These are phyloP conservation scores for Eurytoma adleriae DNA, from an alignment of 2,888 invertebrate species.

Conservation along the genomic window DNA sequence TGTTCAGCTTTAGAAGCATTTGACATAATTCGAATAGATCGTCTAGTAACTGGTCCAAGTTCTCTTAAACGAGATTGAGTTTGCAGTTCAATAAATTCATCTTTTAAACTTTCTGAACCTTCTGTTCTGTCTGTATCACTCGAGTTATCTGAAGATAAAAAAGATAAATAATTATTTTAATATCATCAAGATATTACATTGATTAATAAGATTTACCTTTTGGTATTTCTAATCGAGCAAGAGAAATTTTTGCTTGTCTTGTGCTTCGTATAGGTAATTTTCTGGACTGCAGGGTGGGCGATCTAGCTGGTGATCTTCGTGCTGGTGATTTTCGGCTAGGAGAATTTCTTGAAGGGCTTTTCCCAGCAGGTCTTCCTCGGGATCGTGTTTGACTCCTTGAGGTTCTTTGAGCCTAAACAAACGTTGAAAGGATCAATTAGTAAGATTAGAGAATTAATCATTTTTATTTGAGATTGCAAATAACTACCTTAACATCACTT, in stretches of 20 bases:
- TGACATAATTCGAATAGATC: conserved; percentile 67
- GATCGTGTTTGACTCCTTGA: conserved; percentile 65
- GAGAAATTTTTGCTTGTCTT: conserved; percentile 65
- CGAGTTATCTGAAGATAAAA: conserved; percentile 50
- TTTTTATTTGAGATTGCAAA: neutral
- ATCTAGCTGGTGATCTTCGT: conserved; percentile 63
- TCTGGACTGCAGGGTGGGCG: conserved; percentile 57
- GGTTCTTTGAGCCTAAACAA: conserved; percentile 62
- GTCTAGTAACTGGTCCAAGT: conserved; percentile 62
- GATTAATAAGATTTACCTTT: conserved; percentile 58
- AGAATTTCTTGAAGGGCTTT: conserved; percentile 61
- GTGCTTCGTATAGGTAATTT: conserved; percentile 61
- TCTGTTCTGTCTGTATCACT: conserved; percentile 62
- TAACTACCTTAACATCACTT: conserved; percentile 66
- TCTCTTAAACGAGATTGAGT: conserved; percentile 66
- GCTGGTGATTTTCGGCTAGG: conserved; percentile 64
- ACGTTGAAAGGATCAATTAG: neutral
- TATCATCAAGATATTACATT: too few relatives aligned
- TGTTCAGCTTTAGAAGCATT: conserved; percentile 63
- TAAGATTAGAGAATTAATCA: neutral
- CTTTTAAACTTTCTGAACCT: conserved; percentile 59
- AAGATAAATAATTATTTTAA: neutral
- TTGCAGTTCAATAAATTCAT: conserved; percentile 60
- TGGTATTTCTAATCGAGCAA: conserved; percentile 64
- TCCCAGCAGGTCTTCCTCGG: conserved; percentile 59